phyloP scores from a whole-genome alignment of 2,797 vertebrate genomes.

The Arrhamphus sclerolepis region DNA sequence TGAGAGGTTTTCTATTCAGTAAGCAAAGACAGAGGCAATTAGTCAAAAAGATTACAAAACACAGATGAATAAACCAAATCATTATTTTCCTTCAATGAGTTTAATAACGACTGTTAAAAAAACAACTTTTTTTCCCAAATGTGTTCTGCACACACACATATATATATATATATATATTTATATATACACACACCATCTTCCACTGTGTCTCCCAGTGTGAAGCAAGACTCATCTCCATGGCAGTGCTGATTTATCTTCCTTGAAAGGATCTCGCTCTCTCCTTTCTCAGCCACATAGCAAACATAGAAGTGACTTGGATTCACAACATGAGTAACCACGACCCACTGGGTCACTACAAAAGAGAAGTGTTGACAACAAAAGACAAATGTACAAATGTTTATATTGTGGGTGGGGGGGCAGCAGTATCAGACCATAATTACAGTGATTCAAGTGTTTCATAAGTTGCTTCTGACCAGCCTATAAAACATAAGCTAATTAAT shows the following conservation, averaged over 20 bases:
- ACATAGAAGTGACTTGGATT: constrained; percentile 81
- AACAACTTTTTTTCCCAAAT: neutral
- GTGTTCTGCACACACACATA: neutral
- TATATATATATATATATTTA: neutral
- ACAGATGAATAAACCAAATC: too few species aligned
- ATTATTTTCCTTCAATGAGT: too few species aligned
- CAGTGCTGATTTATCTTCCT: constrained; percentile 67
- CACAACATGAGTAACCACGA: constrained; percentile 74
- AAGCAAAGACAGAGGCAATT: too few species aligned
- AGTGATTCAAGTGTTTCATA: too few species aligned
- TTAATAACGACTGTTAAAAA: neutral
- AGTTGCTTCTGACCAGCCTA: too few species aligned
- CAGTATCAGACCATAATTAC: too few species aligned
- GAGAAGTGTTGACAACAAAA: neutral
- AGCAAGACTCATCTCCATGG: constrained; percentile 36
- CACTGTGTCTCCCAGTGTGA: constrained; percentile 47
- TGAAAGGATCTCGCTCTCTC: constrained; percentile 39
- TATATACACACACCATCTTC: constrained; percentile 47
- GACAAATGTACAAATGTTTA: too few species aligned
- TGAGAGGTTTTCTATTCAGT: too few species aligned
- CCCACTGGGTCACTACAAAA: constrained; percentile 63
- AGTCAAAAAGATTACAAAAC: too few species aligned
- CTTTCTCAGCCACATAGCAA: constrained; percentile 59
- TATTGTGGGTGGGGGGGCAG: too few species aligned
- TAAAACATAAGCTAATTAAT: too few species aligned